These are phyloP conservation scores for Oophaga pumilio DNA, from an alignment of 2,113 vertebrate species.

Conservation along the genomic window DNA sequence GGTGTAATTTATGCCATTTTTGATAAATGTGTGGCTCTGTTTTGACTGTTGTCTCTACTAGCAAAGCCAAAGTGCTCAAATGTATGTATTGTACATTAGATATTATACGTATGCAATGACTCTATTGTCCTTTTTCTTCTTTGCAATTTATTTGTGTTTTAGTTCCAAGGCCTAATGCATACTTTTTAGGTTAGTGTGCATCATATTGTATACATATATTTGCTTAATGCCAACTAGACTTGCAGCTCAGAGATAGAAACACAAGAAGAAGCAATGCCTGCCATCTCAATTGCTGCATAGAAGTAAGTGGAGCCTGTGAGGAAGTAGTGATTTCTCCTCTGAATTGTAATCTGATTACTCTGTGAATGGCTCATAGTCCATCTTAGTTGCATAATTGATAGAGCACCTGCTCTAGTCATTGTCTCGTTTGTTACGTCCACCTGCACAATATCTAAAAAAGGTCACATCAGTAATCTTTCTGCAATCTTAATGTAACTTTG, in stretches of 20 bases:
- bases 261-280: constrained; percentile 32
- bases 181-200: background rate
- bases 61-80: no score
- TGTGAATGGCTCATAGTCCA: constrained; percentile 46
- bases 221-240: background rate
- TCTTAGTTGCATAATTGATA: constrained; percentile 24
- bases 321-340: constrained; percentile 51
- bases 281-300: constrained; percentile 43
- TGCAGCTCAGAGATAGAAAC: constrained; percentile 6
- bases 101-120: no score
- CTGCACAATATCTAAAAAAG: constrained; percentile 38
- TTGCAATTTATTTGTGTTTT: no score
- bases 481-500: constrained; percentile 24
- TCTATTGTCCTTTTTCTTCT: no score
- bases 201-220: background rate
- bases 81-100: no score
- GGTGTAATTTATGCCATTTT: no score
- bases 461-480: constrained; percentile 22
- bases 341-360: constrained; percentile 52
- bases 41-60: no score
- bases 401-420: constrained; percentile 49
- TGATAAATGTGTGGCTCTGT: no score
- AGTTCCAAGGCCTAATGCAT: background rate
- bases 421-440: constrained; percentile 34
- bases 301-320: constrained; percentile 30